Evolutionary conservation across 2,797 vertebrate species (phyloP).

Genomic region (Pelochelys cantorii): DNA sequence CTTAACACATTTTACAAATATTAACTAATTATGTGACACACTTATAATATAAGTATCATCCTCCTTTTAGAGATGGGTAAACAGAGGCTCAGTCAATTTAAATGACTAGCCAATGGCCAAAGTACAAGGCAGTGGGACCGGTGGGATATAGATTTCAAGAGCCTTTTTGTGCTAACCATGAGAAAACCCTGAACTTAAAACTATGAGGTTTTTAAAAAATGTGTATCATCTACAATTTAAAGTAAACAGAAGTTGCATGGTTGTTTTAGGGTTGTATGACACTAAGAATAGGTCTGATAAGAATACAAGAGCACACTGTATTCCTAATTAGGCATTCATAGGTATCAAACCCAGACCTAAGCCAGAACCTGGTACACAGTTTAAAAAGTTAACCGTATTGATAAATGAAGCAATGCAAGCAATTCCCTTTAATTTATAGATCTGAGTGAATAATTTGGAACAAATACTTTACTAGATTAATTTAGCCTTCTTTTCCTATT

Average conservation of each 20-base stretch:
- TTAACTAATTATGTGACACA: background rate
- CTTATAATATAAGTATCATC: background rate
- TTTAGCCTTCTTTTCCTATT: background rate
- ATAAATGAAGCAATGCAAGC: background rate
- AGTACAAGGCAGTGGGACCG: background rate
- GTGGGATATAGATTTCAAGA: background rate
- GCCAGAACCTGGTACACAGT: background rate
- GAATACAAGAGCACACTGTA: too few species aligned
- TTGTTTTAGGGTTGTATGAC: background rate
- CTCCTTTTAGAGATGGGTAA: background rate
- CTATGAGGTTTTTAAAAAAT: background rate
- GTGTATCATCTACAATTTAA: background rate
- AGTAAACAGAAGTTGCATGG: background rate
- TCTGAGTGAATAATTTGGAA: background rate
- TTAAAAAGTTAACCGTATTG: background rate
- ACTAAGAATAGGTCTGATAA: background rate
- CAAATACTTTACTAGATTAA: background rate
- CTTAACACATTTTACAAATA: background rate
- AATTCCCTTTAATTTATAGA: background rate
- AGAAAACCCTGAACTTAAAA: background rate
- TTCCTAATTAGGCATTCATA: background rate
- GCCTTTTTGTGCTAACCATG: background rate
- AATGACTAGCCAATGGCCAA: conserved; percentile 1
- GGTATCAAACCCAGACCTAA: background rate
- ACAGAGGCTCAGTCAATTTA: background rate